Percentiles rank a stretch among this genome's conserved stretches.
Conservation (phyloP, 2,888 invertebrate species). For the Beris chalybata region DNA sequence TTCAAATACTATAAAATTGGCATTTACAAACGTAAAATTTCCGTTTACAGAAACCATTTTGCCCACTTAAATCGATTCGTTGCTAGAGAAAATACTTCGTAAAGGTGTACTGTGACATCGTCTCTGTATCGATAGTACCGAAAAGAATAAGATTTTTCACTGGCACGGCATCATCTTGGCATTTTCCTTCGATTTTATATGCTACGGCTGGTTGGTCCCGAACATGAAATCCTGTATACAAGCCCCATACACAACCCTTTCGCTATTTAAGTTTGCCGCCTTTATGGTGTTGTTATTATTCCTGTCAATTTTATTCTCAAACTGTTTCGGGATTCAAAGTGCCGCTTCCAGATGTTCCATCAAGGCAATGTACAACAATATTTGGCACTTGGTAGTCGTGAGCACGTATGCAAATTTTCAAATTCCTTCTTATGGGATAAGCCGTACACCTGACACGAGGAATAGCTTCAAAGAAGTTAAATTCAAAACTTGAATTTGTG, state of each 20-base stretch:
- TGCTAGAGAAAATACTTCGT: not conserved
- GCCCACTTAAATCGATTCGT: conserved; percentile 1
- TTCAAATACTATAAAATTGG: conserved; percentile 14
- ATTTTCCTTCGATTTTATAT: no score
- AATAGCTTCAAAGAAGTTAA: no score
- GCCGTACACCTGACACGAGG: no score
- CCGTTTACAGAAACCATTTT: conserved; percentile 14
- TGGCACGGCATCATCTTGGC: no score
- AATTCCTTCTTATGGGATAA: no score
- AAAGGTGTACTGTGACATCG: not conserved
- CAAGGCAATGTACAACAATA: not conserved
- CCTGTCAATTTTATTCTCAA: conserved; percentile 7
- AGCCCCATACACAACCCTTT: conserved; percentile 1
- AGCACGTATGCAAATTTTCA: conserved; percentile 12
- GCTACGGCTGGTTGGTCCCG: no score
- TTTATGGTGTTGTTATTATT: conserved; percentile 3
- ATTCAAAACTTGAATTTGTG: no score
- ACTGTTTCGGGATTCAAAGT: conserved; percentile 11
- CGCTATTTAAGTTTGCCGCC: not conserved
- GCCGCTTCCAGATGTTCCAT: conserved; percentile 6
- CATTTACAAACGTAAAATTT: conserved; percentile 18
- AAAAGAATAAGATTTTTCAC: no score
- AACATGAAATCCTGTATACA: not conserved
- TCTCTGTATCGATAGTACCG: not conserved
- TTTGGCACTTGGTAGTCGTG: conserved; percentile 10